phyloP scores from a whole-genome alignment of 2,113 vertebrate species.

The Tragelaphus scriptus region DNA sequence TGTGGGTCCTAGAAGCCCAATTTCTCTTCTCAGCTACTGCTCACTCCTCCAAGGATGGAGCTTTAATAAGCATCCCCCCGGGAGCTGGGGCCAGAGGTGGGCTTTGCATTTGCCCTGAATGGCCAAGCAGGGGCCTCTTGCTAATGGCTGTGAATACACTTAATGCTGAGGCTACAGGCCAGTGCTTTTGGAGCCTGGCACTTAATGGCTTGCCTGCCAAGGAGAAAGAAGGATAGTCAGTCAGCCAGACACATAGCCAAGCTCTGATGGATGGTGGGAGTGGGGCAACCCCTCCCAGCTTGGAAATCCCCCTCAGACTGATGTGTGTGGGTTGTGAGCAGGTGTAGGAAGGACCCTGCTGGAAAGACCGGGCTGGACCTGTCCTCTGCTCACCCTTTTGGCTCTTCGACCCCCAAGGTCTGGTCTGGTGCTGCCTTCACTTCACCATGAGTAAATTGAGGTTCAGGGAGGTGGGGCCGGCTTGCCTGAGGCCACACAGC shows the following conservation, averaged over 20 bases:
- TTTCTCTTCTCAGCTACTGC: background rate
- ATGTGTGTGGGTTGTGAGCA: background rate
- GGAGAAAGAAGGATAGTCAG: constrained; percentile 30
- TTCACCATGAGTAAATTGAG: too few species aligned
- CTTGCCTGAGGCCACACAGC: background rate
- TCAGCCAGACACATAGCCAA: background rate
- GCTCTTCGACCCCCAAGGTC: fast-evolving
- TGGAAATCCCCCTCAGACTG: background rate
- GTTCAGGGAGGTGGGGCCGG: background rate
- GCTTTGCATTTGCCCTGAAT: background rate
- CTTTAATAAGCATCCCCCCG: background rate
- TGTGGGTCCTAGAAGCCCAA: background rate
- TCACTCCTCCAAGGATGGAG: background rate
- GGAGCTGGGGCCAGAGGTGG: background rate
- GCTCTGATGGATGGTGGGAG: background rate
- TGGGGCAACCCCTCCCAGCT: background rate
- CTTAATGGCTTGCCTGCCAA: constrained; percentile 42
- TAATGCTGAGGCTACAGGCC: constrained; percentile 47
- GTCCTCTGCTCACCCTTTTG: background rate
- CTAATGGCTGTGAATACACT: constrained; percentile 52
- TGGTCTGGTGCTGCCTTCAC: background rate
- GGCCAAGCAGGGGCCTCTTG: background rate
- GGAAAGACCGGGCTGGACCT: background rate
- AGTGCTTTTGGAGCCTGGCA: background rate
- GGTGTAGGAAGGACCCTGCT: background rate